Conservation (phyloP, 2,797 vertebrate species). For the Bryconaethiops microstoma region DNA sequence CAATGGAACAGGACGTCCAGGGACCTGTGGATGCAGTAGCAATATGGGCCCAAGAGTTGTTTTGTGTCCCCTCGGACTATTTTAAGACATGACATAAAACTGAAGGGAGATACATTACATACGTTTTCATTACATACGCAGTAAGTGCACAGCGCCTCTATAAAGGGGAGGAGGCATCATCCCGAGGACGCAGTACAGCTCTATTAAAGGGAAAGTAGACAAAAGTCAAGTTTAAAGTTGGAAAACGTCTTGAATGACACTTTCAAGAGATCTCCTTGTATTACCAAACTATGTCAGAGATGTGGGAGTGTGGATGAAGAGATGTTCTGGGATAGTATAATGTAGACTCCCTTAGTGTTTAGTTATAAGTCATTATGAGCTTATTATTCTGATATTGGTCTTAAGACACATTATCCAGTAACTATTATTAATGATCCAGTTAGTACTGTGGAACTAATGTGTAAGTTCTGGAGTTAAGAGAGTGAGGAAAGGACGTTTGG, state of each 20-base stretch:
- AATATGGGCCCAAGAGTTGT: constrained; percentile 44
- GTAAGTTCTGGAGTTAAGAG: no score
- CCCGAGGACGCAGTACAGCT: constrained; percentile 24
- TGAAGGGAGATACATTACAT: constrained; percentile 62
- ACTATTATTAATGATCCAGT: no score
- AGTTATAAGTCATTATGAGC: not conserved
- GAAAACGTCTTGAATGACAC: not conserved
- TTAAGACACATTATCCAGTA: no score
- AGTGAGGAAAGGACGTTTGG: no score
- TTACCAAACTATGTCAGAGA: not conserved
- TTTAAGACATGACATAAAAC: constrained; percentile 63
- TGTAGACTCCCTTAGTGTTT: not conserved
- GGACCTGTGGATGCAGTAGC: constrained; percentile 32
- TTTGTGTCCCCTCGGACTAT: constrained; percentile 59
- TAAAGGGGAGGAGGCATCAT: constrained; percentile 27
- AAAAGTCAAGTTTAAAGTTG: not conserved
- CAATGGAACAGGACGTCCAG: constrained; percentile 11
- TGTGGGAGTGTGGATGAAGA: not conserved
- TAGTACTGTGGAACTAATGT: no score
- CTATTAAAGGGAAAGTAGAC: constrained; percentile 25
- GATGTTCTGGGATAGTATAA: not conserved
- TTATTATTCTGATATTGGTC: no score
- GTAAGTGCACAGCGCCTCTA: constrained; percentile 32
- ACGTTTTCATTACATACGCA: constrained; percentile 54
- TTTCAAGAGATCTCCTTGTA: not conserved